A percentile compares a stretch with the other conserved stretches of the same genome.
phyloP scores from a whole-genome alignment of 1,140 invertebrate species.

The Gonatopus flavifemur region DNA sequence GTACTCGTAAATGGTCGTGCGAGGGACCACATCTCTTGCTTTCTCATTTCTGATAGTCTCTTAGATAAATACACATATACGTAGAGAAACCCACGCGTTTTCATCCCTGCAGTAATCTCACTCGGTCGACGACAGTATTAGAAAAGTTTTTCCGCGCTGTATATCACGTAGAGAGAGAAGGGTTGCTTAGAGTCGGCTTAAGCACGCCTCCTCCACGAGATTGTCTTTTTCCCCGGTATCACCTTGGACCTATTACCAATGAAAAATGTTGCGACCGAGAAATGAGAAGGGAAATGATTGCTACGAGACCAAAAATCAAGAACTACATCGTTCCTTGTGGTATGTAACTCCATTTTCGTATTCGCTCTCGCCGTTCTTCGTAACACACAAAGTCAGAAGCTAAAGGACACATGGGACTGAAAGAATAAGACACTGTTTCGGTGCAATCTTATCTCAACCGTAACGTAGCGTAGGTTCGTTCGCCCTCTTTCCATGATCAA shows the following conservation, averaged over 20 bases:
- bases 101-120: conserved; percentile 50
- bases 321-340: conserved; percentile 36
- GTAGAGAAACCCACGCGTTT: too few species aligned
- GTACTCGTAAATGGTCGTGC: too few species aligned
- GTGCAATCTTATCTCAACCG: conserved; percentile 45
- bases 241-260: too few species aligned
- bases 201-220: conserved; percentile 2
- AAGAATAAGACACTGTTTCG: conserved; percentile 39
- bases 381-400: conserved; percentile 32
- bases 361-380: conserved; percentile 29
- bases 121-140: conserved; percentile 50
- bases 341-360: conserved; percentile 34
- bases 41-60: too few species aligned
- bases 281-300: conserved; percentile 32
- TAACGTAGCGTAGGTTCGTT: too few species aligned
- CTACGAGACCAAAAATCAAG: conserved; percentile 41
- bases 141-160: conserved; percentile 53
- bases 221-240: background rate
- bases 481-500: too few species aligned
- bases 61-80: conserved; percentile 52
- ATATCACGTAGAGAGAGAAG: conserved; percentile 43
- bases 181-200: conserved; percentile 40
- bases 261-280: conserved; percentile 1
- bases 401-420: conserved; percentile 46
- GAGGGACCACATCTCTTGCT: too few species aligned